phyloP scores from a whole-genome alignment of 2,113 vertebrate species.

The Thamnophis sirtalis region DNA sequence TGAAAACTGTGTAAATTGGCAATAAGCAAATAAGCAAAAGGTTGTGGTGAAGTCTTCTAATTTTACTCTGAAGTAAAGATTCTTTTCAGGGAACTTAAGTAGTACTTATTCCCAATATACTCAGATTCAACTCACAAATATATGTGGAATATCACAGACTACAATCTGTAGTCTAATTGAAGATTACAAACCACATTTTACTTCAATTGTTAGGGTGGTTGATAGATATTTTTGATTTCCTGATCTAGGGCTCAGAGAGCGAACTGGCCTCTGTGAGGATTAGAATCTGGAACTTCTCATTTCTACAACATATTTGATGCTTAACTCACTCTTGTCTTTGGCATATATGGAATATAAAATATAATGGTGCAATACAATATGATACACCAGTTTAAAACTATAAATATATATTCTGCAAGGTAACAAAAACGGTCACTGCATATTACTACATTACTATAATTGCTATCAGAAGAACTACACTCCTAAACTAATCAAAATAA shows the following conservation, averaged over 20 bases:
- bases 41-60: neutral
- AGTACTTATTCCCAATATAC: neutral
- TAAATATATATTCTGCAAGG: neutral
- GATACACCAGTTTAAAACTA: neutral
- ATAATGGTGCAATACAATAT: neutral
- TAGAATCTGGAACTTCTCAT: neutral
- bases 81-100: neutral
- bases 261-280: neutral
- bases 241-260: neutral
- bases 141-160: neutral
- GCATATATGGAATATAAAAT: neutral
- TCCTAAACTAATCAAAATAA: neutral
- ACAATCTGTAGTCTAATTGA: neutral
- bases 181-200: neutral
- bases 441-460: neutral
- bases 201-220: neutral
- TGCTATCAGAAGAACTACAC: neutral
- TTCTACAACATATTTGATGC: neutral
- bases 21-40: neutral
- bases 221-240: neutral
- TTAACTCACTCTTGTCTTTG: neutral
- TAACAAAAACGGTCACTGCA: neutral
- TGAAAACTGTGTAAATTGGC: neutral
- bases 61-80: neutral
- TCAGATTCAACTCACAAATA: neutral